Evolutionary conservation across 2,113 vertebrate species (phyloP).

Genomic region (Ondatra zibethicus): DNA sequence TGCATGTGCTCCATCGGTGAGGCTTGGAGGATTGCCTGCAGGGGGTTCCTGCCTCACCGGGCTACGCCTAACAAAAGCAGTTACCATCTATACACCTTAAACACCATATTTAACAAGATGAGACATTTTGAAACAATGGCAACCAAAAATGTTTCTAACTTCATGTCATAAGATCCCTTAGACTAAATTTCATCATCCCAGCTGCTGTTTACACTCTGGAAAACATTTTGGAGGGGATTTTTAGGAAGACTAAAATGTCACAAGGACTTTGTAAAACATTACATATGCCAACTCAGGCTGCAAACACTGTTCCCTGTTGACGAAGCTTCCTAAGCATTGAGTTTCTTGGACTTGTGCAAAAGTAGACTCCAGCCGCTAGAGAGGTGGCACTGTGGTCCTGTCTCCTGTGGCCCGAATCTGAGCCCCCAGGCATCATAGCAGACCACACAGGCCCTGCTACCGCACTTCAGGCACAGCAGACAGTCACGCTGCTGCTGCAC

Average conservation of each 20-base stretch:
- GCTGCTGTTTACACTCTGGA: background rate
- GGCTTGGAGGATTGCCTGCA: background rate
- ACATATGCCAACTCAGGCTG: background rate
- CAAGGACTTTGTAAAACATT: background rate
- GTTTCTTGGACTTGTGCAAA: background rate
- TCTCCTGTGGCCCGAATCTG: background rate
- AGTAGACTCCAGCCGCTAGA: background rate
- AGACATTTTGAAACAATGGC: background rate
- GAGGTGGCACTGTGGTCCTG: background rate
- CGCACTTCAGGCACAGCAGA: rapidly evolving
- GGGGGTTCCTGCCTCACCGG: background rate
- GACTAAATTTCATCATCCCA: background rate
- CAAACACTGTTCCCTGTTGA: background rate
- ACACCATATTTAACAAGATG: background rate
- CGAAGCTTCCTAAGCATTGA: background rate
- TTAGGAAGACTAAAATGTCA: background rate
- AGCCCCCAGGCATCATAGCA: too few relatives aligned
- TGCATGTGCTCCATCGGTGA: background rate
- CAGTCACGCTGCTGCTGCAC: background rate
- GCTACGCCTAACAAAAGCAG: background rate
- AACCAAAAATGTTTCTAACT: background rate
- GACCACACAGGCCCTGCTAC: background rate
- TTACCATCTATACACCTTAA: too few relatives aligned
- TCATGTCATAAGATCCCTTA: background rate
- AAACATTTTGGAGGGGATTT: background rate